These are phyloP conservation scores for Limnephilus marmoratus DNA, from an alignment of 2,888 invertebrate species.

Conservation along the genomic window DNA sequence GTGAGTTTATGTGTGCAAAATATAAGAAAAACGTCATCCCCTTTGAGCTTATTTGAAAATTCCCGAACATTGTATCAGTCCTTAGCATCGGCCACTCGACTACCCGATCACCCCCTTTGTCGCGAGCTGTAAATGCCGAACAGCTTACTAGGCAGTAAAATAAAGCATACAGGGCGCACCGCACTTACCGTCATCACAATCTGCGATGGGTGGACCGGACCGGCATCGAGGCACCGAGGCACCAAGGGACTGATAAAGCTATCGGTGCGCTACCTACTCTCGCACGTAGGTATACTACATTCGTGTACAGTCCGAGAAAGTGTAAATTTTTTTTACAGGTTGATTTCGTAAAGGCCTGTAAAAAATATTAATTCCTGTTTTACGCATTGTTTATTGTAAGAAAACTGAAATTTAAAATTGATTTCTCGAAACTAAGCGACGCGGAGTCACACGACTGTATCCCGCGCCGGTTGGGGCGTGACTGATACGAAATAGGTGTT, in stretches of 20 bases:
- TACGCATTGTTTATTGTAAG: too few relatives aligned
- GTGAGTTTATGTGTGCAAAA: background rate
- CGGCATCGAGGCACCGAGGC: background rate
- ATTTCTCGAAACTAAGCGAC: too few relatives aligned
- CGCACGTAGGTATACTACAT: background rate
- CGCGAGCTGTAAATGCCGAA: slow-evolving; percentile 28
- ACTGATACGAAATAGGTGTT: too few relatives aligned
- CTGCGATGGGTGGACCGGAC: slow-evolving; percentile 6
- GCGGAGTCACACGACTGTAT: too few relatives aligned
- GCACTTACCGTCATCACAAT: slow-evolving; percentile 27
- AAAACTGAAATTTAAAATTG: too few relatives aligned
- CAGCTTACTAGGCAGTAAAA: slow-evolving; percentile 40
- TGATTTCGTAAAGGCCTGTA: too few relatives aligned
- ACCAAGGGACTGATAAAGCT: background rate
- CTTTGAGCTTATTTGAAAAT: background rate
- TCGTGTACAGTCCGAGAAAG: too few relatives aligned
- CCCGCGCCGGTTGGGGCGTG: too few relatives aligned
- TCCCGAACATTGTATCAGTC: background rate
- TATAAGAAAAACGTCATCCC: background rate
- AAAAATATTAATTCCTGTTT: too few relatives aligned
- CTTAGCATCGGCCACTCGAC: slow-evolving; percentile 9
- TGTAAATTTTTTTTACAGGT: too few relatives aligned
- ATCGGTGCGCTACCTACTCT: background rate
- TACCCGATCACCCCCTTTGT: background rate
- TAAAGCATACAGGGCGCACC: slow-evolving; percentile 29